Conservation (phyloP, 2,113 vertebrate species). For the Mormoops blainvillei region DNA sequence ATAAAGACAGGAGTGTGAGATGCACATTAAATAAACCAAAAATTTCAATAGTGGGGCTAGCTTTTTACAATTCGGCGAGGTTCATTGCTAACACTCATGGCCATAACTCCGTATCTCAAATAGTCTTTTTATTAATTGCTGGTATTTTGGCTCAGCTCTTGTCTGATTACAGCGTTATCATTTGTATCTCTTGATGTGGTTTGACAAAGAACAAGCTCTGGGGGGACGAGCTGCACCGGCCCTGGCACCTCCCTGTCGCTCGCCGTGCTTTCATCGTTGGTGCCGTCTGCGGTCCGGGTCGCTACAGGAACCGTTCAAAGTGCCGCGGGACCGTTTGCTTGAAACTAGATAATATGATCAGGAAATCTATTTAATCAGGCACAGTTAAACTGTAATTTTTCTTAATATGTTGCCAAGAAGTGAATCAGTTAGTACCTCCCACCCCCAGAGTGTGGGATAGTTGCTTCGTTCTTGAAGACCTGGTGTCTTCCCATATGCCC, state of each 20-base stretch:
- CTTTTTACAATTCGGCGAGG: neutral
- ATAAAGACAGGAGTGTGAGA: neutral
- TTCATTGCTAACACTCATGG: neutral
- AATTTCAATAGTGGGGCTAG: neutral
- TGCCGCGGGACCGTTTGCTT: neutral
- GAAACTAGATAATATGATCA: neutral
- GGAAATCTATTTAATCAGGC: neutral
- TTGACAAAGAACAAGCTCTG: neutral
- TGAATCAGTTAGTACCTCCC: neutral
- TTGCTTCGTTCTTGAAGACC: neutral
- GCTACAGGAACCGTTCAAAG: neutral
- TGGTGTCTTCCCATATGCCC: neutral
- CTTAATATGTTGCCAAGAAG: neutral
- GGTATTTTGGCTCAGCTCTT: neutral
- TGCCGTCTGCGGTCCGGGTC: neutral
- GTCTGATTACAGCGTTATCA: neutral
- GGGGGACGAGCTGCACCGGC: neutral
- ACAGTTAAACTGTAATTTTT: neutral
- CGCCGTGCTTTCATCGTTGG: accelerated
- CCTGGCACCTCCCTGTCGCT: neutral
- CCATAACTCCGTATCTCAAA: neutral
- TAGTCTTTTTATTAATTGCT: neutral
- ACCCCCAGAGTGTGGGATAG: neutral
- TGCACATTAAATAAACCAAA: neutral
- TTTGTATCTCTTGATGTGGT: neutral